Evolutionary conservation across 2,113 vertebrate species (phyloP), one percentile per base, ranked within the genome.

Genomic region (Gambusia holbrooki): DNA sequence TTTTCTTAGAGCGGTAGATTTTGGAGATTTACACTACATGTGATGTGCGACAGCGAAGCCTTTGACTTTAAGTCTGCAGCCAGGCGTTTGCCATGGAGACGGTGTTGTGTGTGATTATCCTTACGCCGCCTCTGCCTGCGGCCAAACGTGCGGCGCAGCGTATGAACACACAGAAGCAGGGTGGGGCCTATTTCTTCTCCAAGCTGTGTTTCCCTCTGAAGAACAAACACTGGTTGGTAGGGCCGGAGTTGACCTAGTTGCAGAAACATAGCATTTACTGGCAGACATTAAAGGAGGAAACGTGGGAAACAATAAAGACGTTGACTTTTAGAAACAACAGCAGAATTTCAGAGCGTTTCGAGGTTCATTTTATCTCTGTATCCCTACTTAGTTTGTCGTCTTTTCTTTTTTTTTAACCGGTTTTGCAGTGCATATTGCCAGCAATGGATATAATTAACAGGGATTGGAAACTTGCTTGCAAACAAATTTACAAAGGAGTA

Each of bases 1-100:
- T 2, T 11, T 25, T 25, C 48, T 3, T 11, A 22, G 1, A 48
- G 17, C 2, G 22, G 12, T 1, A 29, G 7, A 27, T 29, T 68
- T 68, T 25, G 37, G 25, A 2, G 9, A 14, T 8, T 22, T 42
- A 61, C 25, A 25, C 17, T 12, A 2, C 14, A 62, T 40, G 35
- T 28, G 14, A 28, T 71, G 19, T n/a, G 28, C 19, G 1, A 25
- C 51, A 40, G 25, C 9, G 17, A 68, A 68, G 61, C 76, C 71
- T 73, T 81, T 37, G 33, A 58, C 70, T 40, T 71, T 65, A 77
- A 62, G 77, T 71, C 77, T 77, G 83, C n/a, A 28, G 72, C 70
- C 27, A 25, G 37, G 70, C 7, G 19, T 85, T 92, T 58, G 35
- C 87, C 66, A 91, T 90, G 84, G 91, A 19, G 79, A 92, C 81